A percentile compares a stretch with the other conserved stretches of the same genome.
Evolutionary conservation across 2,888 invertebrate species (phyloP).

Genomic region (Tuberolachnus salignus): DNA sequence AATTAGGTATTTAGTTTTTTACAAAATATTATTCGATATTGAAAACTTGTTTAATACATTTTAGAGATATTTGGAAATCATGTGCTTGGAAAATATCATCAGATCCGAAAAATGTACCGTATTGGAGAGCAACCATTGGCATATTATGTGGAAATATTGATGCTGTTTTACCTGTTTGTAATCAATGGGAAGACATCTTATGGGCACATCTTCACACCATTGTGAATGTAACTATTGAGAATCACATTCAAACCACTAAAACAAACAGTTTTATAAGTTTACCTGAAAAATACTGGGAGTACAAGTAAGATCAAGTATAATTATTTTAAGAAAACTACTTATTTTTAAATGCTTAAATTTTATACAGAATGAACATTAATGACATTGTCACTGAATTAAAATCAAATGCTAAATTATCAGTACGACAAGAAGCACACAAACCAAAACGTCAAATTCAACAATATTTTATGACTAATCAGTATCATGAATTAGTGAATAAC

Average conservation of each 20-base stretch:
- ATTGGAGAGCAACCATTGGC: slow-evolving; percentile 65
- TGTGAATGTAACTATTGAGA: slow-evolving; percentile 85
- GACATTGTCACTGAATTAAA: slow-evolving; percentile 74
- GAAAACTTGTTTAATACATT: slow-evolving; percentile 54
- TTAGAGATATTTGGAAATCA: slow-evolving; percentile 67
- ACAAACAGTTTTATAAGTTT: slow-evolving; percentile 67
- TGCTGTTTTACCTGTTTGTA: slow-evolving; percentile 76
- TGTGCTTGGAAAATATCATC: slow-evolving; percentile 67
- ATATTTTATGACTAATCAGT: slow-evolving; percentile 81
- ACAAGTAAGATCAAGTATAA: slow-evolving; percentile 62
- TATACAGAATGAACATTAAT: slow-evolving; percentile 69
- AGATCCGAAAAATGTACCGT: slow-evolving; percentile 61
- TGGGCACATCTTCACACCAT: slow-evolving; percentile 86
- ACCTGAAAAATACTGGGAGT: slow-evolving; percentile 74
- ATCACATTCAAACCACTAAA: slow-evolving; percentile 70
- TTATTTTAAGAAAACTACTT: too few species aligned
- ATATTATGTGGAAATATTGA: slow-evolving; percentile 83
- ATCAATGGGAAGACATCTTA: slow-evolving; percentile 85
- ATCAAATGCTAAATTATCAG: slow-evolving; percentile 67
- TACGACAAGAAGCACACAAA: slow-evolving; percentile 69
- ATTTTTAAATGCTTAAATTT: neutral
- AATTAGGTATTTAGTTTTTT: slow-evolving; percentile 67
- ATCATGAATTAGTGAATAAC: slow-evolving; percentile 71
- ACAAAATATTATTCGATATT: neutral
- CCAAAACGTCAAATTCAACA: slow-evolving; percentile 82